Base-by-base conservation (phyloP, 2,113 vertebrate species). In the Cygnus atratus region DNA sequence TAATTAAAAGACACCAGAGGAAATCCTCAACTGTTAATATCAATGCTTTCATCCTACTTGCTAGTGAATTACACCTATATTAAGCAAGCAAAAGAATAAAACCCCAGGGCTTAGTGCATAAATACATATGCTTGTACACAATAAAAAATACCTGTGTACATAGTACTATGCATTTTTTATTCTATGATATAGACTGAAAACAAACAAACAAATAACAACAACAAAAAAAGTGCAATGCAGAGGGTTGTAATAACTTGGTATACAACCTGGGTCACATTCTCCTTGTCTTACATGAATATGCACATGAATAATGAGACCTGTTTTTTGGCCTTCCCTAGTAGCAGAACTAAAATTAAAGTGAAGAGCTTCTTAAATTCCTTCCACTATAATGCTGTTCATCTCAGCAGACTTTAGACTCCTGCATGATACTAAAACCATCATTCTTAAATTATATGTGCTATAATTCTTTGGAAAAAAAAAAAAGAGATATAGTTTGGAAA, bases 261-360 rank as follows among this genome's bases (percentile, higher is more conserved):
- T 44, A 48, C 43, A 89, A 57, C 44, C 13, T 50, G 70, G 39
- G 33, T 84, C 77, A 70, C 66, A 33, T 43, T 87, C 66, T 93
- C 33, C 39, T 95, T 89, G 84, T 87, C 48, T 87, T 65, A 73
- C 18, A 76, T 82, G 84, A 82, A 85, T 82, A 92, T 65, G 48
- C 1, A 0, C 54, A 50, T 57, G 18, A 88, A 82, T 72, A 91
- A 88, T 35, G 48, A 87, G 81, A 78, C 29, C 5, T 2, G 1
- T 6, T 57, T 81, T 94, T 85, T 78, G 6, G 70, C 35, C 29
- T 87, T 84, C 61, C 57, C 11, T 68, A 54, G 61, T 39, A 89
- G 61, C 37, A 72, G 48, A 82, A 82, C 26, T 75, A 43, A 86
- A 86, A 70, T 85, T 37, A 70, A 93, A 87, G 35, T 28, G 18